Evolutionary conservation across 2,797 vertebrate species (phyloP).

Genomic region (Avahi laniger): DNA sequence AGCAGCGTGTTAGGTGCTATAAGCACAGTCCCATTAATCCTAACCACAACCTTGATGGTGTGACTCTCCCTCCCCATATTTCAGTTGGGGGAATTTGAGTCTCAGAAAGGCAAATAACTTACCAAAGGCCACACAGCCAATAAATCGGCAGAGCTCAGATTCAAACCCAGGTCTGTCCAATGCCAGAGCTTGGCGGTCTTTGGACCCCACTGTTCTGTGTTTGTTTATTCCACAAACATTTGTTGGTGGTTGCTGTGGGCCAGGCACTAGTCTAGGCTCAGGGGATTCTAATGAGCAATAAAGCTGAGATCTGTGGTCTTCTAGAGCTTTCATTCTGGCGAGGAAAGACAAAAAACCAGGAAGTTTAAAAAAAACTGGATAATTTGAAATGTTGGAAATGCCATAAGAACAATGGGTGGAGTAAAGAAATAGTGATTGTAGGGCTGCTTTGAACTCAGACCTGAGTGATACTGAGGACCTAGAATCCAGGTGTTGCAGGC

Average conservation of each 20-base stretch:
- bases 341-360: not conserved
- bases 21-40: not conserved
- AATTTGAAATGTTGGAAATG: not conserved
- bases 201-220: not conserved
- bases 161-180: not conserved
- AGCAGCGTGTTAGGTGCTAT: not conserved
- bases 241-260: not conserved
- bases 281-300: not conserved
- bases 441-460: not conserved
- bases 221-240: not conserved
- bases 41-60: not conserved
- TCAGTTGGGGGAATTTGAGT: slow-evolving; percentile 15
- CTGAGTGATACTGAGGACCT: not conserved
- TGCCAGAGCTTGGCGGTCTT: not conserved
- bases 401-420: not conserved
- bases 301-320: not conserved
- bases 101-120: not conserved
- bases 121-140: not conserved
- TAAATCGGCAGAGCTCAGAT: not conserved
- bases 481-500: not conserved
- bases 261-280: not conserved
- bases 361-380: not conserved
- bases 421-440: not conserved
- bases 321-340: not conserved
- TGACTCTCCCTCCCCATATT: not conserved